These are phyloP conservation scores for Sphenodon punctatus DNA, from an alignment of 2,797 vertebrate genomes.

Conservation along the genomic window DNA sequence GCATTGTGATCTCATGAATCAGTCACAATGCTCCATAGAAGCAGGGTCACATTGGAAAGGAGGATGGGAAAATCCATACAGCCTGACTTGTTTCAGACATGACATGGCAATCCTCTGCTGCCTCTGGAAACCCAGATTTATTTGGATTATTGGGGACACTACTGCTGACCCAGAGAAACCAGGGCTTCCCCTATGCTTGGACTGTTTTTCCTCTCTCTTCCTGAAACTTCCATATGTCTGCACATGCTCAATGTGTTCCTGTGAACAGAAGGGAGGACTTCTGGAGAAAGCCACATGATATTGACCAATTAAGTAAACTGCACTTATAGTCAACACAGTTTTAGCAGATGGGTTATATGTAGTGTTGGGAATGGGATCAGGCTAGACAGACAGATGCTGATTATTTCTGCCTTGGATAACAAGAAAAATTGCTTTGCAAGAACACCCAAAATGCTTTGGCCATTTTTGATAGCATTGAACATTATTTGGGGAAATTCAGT, in stretches of 20 bases:
- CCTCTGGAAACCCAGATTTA: too few relatives aligned
- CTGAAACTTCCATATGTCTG: background rate
- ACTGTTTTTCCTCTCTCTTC: background rate
- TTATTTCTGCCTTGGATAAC: background rate
- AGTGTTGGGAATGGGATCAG: background rate
- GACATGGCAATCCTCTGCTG: too few relatives aligned
- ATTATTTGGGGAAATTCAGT: background rate
- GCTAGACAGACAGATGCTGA: background rate
- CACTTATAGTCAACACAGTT: background rate
- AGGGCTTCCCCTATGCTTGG: too few relatives aligned
- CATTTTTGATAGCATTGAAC: background rate
- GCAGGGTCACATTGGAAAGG: too few relatives aligned
- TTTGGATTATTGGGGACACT: too few relatives aligned
- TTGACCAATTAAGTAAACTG: slow-evolving; percentile 37
- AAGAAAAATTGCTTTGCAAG: background rate
- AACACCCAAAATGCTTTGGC: background rate
- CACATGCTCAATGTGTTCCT: background rate
- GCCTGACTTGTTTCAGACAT: too few relatives aligned
- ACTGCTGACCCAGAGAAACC: too few relatives aligned
- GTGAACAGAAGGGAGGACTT: background rate
- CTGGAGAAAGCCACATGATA: slow-evolving; percentile 13
- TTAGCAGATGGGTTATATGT: background rate
- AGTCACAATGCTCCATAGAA: too few relatives aligned
- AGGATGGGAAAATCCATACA: too few relatives aligned
- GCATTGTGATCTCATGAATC: too few relatives aligned